phyloP scores from a whole-genome alignment of 2,797 vertebrate genomes.

The Semaprochilodus insignis region DNA sequence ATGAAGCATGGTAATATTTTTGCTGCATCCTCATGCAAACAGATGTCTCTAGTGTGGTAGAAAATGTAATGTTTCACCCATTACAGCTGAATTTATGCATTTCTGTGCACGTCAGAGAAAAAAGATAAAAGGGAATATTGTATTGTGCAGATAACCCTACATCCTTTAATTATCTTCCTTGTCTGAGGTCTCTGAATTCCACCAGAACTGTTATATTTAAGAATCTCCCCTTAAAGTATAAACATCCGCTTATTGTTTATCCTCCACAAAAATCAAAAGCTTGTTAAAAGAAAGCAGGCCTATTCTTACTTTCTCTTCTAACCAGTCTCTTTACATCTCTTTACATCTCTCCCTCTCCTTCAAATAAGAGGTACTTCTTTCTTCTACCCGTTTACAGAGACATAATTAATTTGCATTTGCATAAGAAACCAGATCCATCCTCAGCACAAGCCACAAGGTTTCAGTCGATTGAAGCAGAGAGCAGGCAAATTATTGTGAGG shows the following conservation, averaged over 20 bases:
- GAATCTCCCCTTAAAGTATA: conserved; percentile 46
- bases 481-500: conserved; percentile 41
- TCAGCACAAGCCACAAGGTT: conserved; percentile 35
- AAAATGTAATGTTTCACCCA: conserved; percentile 44
- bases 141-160: conserved; percentile 33
- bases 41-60: conserved; percentile 18
- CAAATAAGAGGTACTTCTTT: conserved; percentile 36
- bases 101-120: conserved; percentile 11
- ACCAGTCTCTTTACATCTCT: neutral
- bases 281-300: conserved; percentile 34
- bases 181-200: conserved; percentile 39
- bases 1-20: conserved; percentile 24
- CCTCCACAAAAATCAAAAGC: conserved; percentile 38
- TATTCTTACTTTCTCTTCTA: conserved; percentile 21
- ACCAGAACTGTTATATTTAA: conserved; percentile 48
- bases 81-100: conserved; percentile 18
- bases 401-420: conserved; percentile 51
- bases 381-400: conserved; percentile 23
- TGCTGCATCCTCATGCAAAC: conserved; percentile 31
- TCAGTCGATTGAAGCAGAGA: conserved; percentile 37
- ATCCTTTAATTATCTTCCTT: conserved; percentile 31
- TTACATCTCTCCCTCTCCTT: conserved; percentile 13
- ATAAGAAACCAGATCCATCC: conserved; percentile 40
- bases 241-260: conserved; percentile 38
- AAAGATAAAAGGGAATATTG: conserved; percentile 40